phyloP scores from a whole-genome alignment of 2,797 vertebrate species.

The Choloepus didactylus region DNA sequence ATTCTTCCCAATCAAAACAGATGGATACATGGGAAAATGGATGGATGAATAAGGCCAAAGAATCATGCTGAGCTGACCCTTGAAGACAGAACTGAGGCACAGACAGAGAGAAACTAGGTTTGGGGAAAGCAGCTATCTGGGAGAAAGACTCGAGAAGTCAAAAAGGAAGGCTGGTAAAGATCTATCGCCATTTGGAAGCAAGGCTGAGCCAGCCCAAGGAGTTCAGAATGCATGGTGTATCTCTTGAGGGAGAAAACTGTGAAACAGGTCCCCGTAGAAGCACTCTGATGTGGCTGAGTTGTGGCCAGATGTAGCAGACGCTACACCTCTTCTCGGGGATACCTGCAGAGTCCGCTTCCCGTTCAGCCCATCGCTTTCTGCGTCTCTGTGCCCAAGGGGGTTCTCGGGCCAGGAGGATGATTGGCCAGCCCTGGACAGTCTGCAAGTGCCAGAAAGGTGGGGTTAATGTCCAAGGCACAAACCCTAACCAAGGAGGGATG shows the following conservation, averaged over 20 bases:
- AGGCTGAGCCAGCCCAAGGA: neutral
- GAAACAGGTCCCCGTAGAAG: neutral
- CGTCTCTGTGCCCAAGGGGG: neutral
- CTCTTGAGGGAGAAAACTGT: neutral
- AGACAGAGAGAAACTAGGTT: neutral
- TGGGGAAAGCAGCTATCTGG: neutral
- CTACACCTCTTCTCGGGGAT: too few relatives aligned
- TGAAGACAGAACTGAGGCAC: neutral
- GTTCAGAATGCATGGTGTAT: neutral
- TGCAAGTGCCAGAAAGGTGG: neutral
- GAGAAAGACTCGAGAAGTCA: neutral
- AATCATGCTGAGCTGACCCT: neutral
- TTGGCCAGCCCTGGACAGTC: neutral
- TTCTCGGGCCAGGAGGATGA: neutral
- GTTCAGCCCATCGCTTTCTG: neutral
- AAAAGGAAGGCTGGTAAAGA: neutral
- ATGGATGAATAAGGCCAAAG: neutral
- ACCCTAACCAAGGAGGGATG: neutral
- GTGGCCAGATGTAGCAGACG: neutral
- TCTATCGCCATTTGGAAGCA: neutral
- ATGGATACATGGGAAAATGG: neutral
- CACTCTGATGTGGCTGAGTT: neutral
- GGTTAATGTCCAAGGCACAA: neutral
- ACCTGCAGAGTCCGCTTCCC: neutral
- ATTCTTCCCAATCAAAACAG: constrained; percentile 28